Base-by-base conservation (phyloP, 2,113 vertebrate species). In the Bombycilla garrulus region DNA sequence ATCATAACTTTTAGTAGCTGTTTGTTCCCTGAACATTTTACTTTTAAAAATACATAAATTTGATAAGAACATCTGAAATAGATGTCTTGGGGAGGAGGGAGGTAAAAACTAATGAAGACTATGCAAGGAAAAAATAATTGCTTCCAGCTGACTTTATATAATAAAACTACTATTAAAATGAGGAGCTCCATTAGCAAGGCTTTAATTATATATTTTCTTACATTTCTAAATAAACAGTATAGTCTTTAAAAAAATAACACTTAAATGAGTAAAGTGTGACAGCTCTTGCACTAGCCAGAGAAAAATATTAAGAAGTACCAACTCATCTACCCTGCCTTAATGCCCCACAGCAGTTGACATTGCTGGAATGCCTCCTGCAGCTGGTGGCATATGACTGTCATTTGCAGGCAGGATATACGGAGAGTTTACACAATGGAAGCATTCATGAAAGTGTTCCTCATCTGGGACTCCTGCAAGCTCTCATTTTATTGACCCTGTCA, bases 381-480 rank as follows among this genome's bases (percentile, higher is more conserved):
- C 98, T 98, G 97, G 97, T 97, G 97, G 98, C 97, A 97, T 97
- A 97, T 97, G 95, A 96, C 88, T 97, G 97, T 97, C 97, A 97
- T 98, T 97, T 97, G 93, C 90, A 96, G 92, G 92, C 81, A 96
- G 96, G 95, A 96, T 94, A 88, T 58, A 88, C 58, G 18, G 90
- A 96, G 80, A 96, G 89, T 96, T 96, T 93, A 83, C 64, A 96
- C 89, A 95, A 73, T 92, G 93, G 95, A 88, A 53, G 82, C 96
- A 97, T 97, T 98, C 96, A 96, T 94, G 81, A 92, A 96, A 92
- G 60, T 92, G 79, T 95, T 92, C 81, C 84, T 93, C 94, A 88
- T 95, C 73, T 96, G 91, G 90, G 95, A 97, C 91, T 92, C 95
- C 83, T 97, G 87, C 85, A 97, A 92, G 93, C 88, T 81, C 95